phyloP scores from a whole-genome alignment of 2,113 vertebrate genomes.

The Meriones unguiculatus region DNA sequence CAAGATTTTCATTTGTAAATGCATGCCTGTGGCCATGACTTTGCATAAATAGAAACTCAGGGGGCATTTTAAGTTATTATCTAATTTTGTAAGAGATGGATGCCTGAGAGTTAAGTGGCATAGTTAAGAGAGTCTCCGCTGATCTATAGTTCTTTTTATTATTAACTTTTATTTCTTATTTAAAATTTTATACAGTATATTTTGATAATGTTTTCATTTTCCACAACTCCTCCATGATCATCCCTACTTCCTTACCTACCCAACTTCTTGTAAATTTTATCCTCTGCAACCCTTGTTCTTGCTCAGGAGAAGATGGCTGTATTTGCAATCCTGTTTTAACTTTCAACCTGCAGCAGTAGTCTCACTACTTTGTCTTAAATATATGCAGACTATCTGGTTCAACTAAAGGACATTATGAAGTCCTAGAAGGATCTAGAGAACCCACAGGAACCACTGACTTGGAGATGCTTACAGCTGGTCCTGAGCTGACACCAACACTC shows the following conservation, averaged over 20 bases:
- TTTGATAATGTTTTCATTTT: not conserved
- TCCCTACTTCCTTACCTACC: not conserved
- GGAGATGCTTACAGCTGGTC: not conserved
- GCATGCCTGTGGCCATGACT: not conserved
- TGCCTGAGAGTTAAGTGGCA: not conserved
- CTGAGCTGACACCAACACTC: not conserved
- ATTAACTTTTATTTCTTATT: not conserved
- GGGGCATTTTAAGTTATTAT: slow-evolving; percentile 4
- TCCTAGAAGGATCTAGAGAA: not conserved
- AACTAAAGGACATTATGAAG: not conserved
- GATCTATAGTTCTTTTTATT: not conserved
- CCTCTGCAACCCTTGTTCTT: not conserved
- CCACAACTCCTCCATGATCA: no score
- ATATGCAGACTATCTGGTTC: not conserved
- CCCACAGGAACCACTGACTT: not conserved
- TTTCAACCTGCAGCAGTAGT: not conserved
- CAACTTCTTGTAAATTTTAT: not conserved
- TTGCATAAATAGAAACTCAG: not conserved
- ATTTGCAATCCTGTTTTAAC: not conserved
- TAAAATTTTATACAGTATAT: not conserved
- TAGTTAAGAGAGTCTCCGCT: not conserved
- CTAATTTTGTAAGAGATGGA: not conserved
- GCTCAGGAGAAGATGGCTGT: not conserved
- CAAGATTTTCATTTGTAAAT: slow-evolving; percentile 42
- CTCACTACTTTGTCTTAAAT: not conserved